Conservation (phyloP, 2,113 vertebrate species). For the Anhinga anhinga region DNA sequence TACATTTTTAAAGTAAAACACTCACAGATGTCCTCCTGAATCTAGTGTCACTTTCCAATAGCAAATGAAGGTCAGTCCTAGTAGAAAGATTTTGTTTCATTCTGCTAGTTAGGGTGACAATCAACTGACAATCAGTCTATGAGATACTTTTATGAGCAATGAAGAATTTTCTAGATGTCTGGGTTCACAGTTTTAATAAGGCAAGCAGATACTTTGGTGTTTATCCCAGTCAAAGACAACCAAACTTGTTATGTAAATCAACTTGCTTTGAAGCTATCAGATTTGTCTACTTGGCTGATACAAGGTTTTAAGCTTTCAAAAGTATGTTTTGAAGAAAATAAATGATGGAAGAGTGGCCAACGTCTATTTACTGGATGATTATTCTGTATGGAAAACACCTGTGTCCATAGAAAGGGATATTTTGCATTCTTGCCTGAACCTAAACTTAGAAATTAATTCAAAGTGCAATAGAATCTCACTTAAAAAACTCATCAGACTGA, state of each 20-base stretch:
- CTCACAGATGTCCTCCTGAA: not conserved
- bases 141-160: not conserved
- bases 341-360: rapidly evolving
- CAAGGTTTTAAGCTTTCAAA: not conserved
- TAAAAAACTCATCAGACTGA: not conserved
- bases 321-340: not conserved
- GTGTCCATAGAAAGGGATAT: not conserved
- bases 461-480: not conserved
- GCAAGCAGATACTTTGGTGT: not conserved
- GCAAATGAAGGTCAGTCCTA: not conserved
- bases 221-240: not conserved
- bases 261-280: not conserved
- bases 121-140: not conserved
- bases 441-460: not conserved
- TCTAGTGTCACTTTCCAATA: not conserved
- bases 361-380: not conserved
- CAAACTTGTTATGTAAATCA: not conserved
- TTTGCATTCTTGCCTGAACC: not conserved
- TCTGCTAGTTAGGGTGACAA: not conserved
- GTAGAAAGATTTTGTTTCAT: not conserved
- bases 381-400: not conserved
- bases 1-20: not conserved
- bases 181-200: not conserved
- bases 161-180: not conserved
- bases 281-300: not conserved